Conservation (phyloP, 2,113 vertebrate genomes). For the Nesogale talazaci region DNA sequence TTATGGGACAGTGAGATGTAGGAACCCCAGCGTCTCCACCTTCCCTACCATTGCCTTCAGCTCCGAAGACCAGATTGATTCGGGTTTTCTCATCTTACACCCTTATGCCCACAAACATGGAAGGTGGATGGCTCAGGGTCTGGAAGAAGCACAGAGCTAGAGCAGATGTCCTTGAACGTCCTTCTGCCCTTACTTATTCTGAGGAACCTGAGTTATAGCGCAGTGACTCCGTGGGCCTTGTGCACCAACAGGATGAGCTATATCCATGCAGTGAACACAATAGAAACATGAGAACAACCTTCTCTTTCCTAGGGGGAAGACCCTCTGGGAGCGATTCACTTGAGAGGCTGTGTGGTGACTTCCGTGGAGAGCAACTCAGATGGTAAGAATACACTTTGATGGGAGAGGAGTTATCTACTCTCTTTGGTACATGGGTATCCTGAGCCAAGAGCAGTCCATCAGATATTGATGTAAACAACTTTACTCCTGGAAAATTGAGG, state of each 20-base stretch:
- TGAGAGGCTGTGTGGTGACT: conserved; percentile 95
- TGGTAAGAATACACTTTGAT: conserved; percentile 85
- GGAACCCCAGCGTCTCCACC: not conserved
- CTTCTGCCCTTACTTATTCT: not conserved
- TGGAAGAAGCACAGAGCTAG: not conserved
- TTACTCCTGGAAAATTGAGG: not conserved
- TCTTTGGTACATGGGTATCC: not conserved
- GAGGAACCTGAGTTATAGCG: not conserved
- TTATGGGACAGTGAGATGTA: not conserved
- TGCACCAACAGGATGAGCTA: not conserved
- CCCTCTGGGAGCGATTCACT: conserved; percentile 93
- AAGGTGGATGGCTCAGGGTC: not conserved
- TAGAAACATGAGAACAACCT: not conserved
- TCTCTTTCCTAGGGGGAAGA: conserved; percentile 86
- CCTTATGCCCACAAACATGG: not conserved
- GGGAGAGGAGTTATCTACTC: not conserved
- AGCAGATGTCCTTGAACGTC: not conserved
- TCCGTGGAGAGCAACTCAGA: conserved; percentile 93
- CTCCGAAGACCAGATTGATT: not conserved
- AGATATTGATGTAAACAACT: not conserved
- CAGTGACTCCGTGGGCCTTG: not conserved
- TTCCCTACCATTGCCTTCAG: not conserved
- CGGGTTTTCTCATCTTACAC: not conserved
- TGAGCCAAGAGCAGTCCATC: not conserved
- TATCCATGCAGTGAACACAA: not conserved